Base-by-base conservation (phyloP, 2,113 vertebrate genomes). In the Salminus brasiliensis region DNA sequence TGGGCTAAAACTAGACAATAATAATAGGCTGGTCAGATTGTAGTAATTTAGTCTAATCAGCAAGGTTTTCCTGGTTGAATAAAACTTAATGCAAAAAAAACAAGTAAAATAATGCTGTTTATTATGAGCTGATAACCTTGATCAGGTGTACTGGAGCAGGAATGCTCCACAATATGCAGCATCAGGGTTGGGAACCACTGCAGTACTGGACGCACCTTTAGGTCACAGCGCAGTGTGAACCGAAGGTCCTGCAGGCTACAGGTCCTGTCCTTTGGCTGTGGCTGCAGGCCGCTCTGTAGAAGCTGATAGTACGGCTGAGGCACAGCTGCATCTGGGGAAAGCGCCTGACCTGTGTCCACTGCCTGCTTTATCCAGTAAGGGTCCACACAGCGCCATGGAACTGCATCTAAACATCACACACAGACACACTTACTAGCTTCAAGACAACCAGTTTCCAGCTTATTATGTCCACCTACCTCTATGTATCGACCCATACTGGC, bases 311-410 rank as follows among this genome's bases (percentile, higher is more conserved):
- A 93, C 6, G 90, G 88, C 39, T 78, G 79, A 8, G 90, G 91
- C 5, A 93, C 82, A 4, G 72, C 63, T 30, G 83, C 72, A n/a
- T 92, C 86, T 13, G 83, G 76, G 10, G 62, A n/a, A 0, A 90
- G 91, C 43, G 81, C 81, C 66, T 87, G 79, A 0, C 91, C 92
- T 15, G 84, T 78, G 23, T 92, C 86, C 75, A 93, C 76, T 10
- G 68, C 84, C 73, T 86, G 86, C 80, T 85, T 89, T 72, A 94
- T 89, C 25, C 74, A 30, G 2, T n/a, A 55, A 1, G 85, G 89
- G 21, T 88, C 82, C 80, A 79, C 74, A 15, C 77, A 80, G 39
- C 86, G 88, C 93, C 93, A 93, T 1, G 92, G 92, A 29, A 94
- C 84, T 27, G 63, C n/a, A 78, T 91, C 93, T 94, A 63, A 5